Conservation (phyloP, 2,797 vertebrate genomes). For the Malacoraja senta region DNA sequence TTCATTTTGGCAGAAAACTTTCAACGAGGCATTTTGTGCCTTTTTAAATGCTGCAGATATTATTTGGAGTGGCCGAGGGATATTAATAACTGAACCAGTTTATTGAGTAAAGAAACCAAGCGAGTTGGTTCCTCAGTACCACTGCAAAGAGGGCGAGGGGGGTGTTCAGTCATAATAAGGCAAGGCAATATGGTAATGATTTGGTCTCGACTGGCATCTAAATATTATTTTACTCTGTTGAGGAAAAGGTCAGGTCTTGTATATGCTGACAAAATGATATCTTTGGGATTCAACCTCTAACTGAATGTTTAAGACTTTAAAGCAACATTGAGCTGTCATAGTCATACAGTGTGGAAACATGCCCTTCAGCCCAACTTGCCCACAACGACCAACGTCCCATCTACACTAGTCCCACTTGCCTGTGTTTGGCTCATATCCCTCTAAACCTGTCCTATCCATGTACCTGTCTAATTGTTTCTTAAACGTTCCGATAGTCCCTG, state of each 20-base stretch:
- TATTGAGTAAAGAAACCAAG: not conserved
- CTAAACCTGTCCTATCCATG: too few relatives aligned
- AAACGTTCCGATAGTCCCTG: too few relatives aligned
- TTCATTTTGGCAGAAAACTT: too few relatives aligned
- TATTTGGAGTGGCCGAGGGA: not conserved
- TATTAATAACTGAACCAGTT: slow-evolving; percentile 38
- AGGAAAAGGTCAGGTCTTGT: not conserved
- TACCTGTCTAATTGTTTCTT: too few relatives aligned
- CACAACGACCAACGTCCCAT: too few relatives aligned
- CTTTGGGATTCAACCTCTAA: not conserved
- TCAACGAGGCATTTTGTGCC: too few relatives aligned
- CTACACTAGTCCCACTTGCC: too few relatives aligned
- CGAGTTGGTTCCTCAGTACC: not conserved
- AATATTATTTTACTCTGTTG: not conserved
- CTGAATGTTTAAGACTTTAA: not conserved
- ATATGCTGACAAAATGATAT: not conserved
- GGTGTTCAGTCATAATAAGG: not conserved
- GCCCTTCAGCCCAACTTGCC: too few relatives aligned
- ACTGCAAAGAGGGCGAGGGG: not conserved
- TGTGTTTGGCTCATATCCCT: too few relatives aligned
- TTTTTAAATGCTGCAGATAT: not conserved
- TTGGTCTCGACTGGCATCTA: not conserved
- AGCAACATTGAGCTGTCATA: not conserved
- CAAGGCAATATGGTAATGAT: not conserved
- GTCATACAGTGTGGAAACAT: too few relatives aligned